phyloP scores from a whole-genome alignment of 2,888 invertebrate species.

The Cabera pusaria region DNA sequence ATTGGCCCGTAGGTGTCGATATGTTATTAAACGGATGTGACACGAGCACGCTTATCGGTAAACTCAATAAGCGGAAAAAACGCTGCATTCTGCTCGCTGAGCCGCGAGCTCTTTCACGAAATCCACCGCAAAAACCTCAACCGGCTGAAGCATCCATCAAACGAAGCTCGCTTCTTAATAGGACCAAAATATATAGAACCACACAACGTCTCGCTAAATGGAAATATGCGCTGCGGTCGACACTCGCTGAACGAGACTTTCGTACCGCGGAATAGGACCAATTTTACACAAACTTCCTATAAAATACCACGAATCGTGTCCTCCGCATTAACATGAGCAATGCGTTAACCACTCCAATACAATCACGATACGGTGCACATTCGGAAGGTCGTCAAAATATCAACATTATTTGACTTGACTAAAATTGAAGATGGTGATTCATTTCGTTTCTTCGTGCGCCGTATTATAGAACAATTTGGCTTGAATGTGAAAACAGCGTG shows the following conservation, averaged over 20 bases:
- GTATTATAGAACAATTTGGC: constrained; percentile 65
- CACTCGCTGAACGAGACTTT: constrained; percentile 45
- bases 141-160: constrained; percentile 69
- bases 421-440: constrained; percentile 49
- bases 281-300: constrained; percentile 41
- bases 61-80: constrained; percentile 43
- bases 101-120: constrained; percentile 46
- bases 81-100: constrained; percentile 41
- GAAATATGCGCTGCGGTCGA: constrained; percentile 48
- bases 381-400: constrained; percentile 64
- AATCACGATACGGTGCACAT: constrained; percentile 68
- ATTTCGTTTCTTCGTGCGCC: constrained; percentile 55
- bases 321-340: constrained; percentile 57
- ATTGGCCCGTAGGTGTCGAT: constrained; percentile 29
- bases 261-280: constrained; percentile 42
- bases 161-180: constrained; percentile 66
- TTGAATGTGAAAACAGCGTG: constrained; percentile 47
- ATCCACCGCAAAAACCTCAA: constrained; percentile 60
- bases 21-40: constrained; percentile 21
- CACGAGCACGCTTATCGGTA: constrained; percentile 22
- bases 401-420: constrained; percentile 71
- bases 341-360: constrained; percentile 66
- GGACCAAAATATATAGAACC: constrained; percentile 67
- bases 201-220: constrained; percentile 63
- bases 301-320: constrained; percentile 53